These are phyloP conservation scores for Danio rerio DNA, from an alignment of 2,113 vertebrate genomes.

Conservation along the genomic window GRCz12tu NC_133192.1:37086501-37087000, in stretches of 20 bases:
- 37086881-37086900: constrained; percentile 96
- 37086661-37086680: constrained; percentile 27
- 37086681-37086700: neutral
- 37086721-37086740: neutral
- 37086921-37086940: constrained; percentile 35
- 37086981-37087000: neutral
- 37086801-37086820: neutral
- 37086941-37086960: neutral
- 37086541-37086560: neutral
- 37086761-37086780: constrained; percentile 1
- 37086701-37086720: constrained; percentile 17
- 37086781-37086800: neutral
- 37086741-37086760: constrained; percentile 15
- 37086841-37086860: neutral
- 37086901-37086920: constrained; percentile 90
- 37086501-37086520: constrained; percentile 96
- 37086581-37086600: constrained; percentile 17
- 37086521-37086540: neutral
- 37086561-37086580: neutral
- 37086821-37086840: neutral
- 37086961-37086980: neutral
- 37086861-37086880: constrained; percentile 83
- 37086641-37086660: constrained; percentile 4
- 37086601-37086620: constrained; percentile 10
- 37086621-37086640: neutral